Evolutionary conservation across 2,888 invertebrate species (phyloP).

Genomic region (Eristalis intricaria): DNA sequence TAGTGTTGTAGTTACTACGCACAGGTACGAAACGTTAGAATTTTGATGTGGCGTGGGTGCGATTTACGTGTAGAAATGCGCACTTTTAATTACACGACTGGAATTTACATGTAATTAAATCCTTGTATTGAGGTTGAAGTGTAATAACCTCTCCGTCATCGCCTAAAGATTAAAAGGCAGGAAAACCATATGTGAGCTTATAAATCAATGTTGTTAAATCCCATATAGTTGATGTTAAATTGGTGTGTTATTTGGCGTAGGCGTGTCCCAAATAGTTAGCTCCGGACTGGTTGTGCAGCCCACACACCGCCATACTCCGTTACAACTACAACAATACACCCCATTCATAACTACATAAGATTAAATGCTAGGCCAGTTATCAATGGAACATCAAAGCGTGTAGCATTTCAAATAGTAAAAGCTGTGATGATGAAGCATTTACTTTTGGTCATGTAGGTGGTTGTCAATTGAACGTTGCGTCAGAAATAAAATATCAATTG

Average conservation of each 20-base stretch:
- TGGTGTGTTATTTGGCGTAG: slow-evolving; percentile 30
- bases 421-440: slow-evolving; percentile 29
- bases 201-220: not conserved
- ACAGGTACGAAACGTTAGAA: slow-evolving; percentile 58
- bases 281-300: slow-evolving; percentile 30
- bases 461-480: slow-evolving; percentile 44
- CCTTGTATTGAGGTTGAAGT: not conserved
- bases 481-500: not conserved
- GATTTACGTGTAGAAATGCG: not conserved
- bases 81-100: slow-evolving; percentile 40
- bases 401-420: slow-evolving; percentile 30
- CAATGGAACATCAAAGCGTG: slow-evolving; percentile 54
- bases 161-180: not conserved
- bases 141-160: not conserved
- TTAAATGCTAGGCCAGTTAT: slow-evolving; percentile 57
- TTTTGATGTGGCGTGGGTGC: slow-evolving; percentile 37
- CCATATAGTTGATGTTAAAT: not conserved
- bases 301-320: slow-evolving; percentile 52
- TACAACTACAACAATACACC: slow-evolving; percentile 30
- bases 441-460: slow-evolving; percentile 51
- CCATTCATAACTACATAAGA: slow-evolving; percentile 65
- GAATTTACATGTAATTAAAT: not conserved
- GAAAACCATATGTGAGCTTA: not conserved
- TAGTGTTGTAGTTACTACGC: slow-evolving; percentile 51
- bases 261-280: slow-evolving; percentile 40